These are phyloP conservation scores for Ormia ochracea DNA, from an alignment of 2,888 invertebrate genomes.

Conservation along the genomic window DNA sequence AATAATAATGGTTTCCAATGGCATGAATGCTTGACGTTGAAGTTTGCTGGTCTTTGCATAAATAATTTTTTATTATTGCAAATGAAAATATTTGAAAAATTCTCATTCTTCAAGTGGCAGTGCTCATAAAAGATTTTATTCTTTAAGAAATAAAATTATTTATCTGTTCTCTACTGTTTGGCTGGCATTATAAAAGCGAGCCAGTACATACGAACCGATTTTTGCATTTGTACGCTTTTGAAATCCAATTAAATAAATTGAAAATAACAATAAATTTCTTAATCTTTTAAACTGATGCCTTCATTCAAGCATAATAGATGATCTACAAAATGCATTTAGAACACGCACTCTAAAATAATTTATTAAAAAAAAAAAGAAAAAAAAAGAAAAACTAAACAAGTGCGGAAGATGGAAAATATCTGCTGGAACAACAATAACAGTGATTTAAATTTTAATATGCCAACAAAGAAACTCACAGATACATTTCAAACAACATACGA, in stretches of 20 bases:
- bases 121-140: no score
- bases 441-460: constrained; percentile 37
- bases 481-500: constrained; percentile 31
- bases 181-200: constrained; percentile 1
- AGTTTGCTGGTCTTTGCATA: no score
- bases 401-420: neutral
- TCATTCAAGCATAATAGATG: constrained; percentile 35
- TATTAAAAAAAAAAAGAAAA: constrained; percentile 15
- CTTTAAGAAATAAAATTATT: no score
- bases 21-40: no score
- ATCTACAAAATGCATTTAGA: constrained; percentile 59
- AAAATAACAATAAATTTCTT: constrained; percentile 43
- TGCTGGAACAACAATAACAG: constrained; percentile 41
- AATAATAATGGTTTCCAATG: no score
- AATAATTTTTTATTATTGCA: no score
- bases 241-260: constrained; percentile 60
- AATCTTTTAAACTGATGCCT: neutral
- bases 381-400: neutral
- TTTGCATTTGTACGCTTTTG: constrained; percentile 36
- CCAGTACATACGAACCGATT: neutral
- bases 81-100: no score
- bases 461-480: constrained; percentile 38
- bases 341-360: constrained; percentile 54
- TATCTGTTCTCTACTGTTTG: neutral
- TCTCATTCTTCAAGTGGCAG: no score